Base-by-base conservation (phyloP, 2,113 vertebrate genomes). In the Sinocyclocheilus maitianheensis region DNA sequence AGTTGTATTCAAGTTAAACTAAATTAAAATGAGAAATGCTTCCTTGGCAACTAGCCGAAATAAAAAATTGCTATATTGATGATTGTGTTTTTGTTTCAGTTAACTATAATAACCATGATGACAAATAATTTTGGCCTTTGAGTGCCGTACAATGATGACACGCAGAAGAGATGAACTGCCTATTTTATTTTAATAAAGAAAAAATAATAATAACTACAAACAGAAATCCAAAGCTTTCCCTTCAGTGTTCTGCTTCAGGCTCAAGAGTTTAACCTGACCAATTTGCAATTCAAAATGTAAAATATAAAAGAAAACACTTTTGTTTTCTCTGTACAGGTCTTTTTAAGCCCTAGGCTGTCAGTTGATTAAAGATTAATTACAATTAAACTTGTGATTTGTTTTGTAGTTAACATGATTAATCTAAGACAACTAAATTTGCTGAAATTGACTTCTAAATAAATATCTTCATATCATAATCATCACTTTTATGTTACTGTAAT, bases 231-330 rank as follows among this genome's bases (percentile, higher is more conserved):
- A 76, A 76, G 40, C 11, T 48, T 76, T 76, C 20, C 71, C 22
- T 74, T 46, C 10, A 12, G 20, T 46, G 37, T 46, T 74, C n/a
- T 48, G 43, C 72, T n/a, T 16, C 22, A 75, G 72, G 43, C 72
- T 76, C n/a, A 16, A 51, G n/a, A 46, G 6, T 13, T 7, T 76
- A 51, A 51, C n/a, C 3, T 22, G 10, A 24, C 22, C 40, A 51
- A 22, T 46, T 75, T 75, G 40, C n/a, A 24, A 48, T 48, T 43
- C 22, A 76, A 76, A 76, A 76, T 51, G 40, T n/a, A 7, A 76
- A 76, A 76, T 76, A 26, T 76, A 76, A 76, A 76, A 46, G 3
- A 26, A 51, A 24, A 76, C 13, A 51, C 74, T 76, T 75, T 75
- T 76, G 74, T 22, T 72, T 37, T 71, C 2, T 71, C 34, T 22